Evolutionary conservation across 2,113 vertebrate species (phyloP).

Genomic region (Vulpes vulpes): DNA sequence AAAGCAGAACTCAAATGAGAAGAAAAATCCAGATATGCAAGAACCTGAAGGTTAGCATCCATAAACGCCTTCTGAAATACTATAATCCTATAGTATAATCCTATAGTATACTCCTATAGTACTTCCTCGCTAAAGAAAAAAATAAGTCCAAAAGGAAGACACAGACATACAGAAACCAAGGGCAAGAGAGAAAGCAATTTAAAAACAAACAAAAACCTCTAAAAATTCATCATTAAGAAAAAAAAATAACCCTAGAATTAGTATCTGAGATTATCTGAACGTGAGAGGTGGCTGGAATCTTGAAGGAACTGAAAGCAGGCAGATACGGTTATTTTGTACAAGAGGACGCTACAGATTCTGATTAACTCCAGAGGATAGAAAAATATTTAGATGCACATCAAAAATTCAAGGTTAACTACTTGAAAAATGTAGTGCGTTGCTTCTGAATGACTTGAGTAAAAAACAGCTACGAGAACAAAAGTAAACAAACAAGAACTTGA

Average conservation of each 20-base stretch:
- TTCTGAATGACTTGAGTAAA: neutral
- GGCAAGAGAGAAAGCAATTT: slow-evolving; percentile 10
- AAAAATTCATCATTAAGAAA: neutral
- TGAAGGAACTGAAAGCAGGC: neutral
- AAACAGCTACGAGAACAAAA: slow-evolving; percentile 44
- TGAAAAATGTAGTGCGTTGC: neutral
- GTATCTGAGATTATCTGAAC: neutral
- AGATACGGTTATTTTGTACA: neutral
- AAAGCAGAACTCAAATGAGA: neutral
- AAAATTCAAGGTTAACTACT: slow-evolving; percentile 38
- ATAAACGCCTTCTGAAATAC: neutral
- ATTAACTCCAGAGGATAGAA: neutral
- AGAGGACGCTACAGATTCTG: neutral
- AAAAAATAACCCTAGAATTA: neutral
- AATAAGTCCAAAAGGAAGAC: neutral
- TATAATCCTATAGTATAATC: no score
- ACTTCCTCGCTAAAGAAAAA: neutral
- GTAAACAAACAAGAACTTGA: neutral
- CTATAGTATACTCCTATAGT: neutral
- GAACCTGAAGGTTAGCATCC: neutral
- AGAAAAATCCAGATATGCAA: neutral
- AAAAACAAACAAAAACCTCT: neutral
- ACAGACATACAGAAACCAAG: neutral
- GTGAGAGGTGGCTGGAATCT: neutral
- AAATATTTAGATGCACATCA: neutral